A percentile compares a stretch with the other conserved stretches of the same genome.
Conservation (phyloP, 2,888 invertebrate genomes). For the Lepidochitona cinerea region DNA sequence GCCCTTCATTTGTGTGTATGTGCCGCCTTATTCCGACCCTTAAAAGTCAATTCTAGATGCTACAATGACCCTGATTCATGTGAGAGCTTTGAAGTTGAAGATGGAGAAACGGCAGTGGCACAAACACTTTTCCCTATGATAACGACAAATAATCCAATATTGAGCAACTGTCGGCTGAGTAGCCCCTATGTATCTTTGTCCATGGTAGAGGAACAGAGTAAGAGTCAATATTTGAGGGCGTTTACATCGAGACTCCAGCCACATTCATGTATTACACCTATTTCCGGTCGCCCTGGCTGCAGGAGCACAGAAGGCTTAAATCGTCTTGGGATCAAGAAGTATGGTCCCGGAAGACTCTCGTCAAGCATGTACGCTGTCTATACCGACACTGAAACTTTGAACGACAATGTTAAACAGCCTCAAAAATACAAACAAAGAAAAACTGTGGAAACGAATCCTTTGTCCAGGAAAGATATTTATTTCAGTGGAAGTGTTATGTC, state of each 20-base stretch:
- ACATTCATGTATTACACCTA: not conserved
- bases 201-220: not conserved
- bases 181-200: not conserved
- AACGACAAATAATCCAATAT: not conserved
- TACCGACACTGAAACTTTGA: too few species aligned
- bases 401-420: not conserved
- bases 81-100: not conserved
- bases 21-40: constrained; percentile 33
- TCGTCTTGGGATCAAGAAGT: not conserved
- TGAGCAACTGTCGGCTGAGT: not conserved
- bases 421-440: not conserved
- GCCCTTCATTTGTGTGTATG: constrained; percentile 37
- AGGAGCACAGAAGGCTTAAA: not conserved
- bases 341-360: not conserved
- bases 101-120: not conserved
- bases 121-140: not conserved
- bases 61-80: too few species aligned
- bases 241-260: not conserved
- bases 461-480: constrained; percentile 26
- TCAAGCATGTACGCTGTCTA: not conserved
- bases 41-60: not conserved
- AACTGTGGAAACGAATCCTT: not conserved
- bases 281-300: not conserved
- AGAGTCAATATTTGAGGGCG: not conserved
- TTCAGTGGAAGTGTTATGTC: constrained; percentile 26